Base-by-base conservation (phyloP, 2,113 vertebrate species). In the Tragelaphus buxtoni region DNA sequence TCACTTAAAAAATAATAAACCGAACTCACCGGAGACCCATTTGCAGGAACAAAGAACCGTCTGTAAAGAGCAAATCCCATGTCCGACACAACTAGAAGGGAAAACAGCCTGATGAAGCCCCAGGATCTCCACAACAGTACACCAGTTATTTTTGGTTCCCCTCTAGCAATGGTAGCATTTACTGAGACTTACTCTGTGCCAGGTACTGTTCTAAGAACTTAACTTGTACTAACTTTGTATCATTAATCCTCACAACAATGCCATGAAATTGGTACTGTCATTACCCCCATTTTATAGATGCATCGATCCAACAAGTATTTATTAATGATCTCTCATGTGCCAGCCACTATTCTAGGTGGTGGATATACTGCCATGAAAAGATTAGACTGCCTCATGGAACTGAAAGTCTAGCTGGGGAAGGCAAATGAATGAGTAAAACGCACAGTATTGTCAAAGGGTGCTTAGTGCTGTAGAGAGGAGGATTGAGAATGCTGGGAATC, bases 31-130 rank as follows among this genome's bases (percentile, higher is more conserved):
- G 92, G 77, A 84, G 98, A 74, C 22, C 96, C 99, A 30, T 22
- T 92, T 4, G 94, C 98, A n/a, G 98, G 77, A 5, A 65, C 91
- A 87, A 98, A 61, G 97, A 99, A 99, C 97, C 99, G 98, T 98
- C 99, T 99, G 98, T 99, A 99, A 69, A 99, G 98, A 93, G 99
- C 99, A 97, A 99, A 99, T 93, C 99, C 99, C 95, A 99, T 97
- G 95, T 99, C 99, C 17, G 96, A 97, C 2, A 88, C 98, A 94
- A 99, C 99, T 99, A 97, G 86, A 88, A 97, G 88, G 95, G 90
- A 98, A 98, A 97, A 88, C 35, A 93, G 17, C 3, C 76, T 9
- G 58, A 30, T 97, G 72, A 98, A 95, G 45, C 24, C 20, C 42
- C 55, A 58, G 51, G 30, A 77, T 69, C 17, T n/a, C 42, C 60